Evolutionary conservation across 2,888 invertebrate species (phyloP), one percentile per base, ranked within the genome.

Genomic region (Eristalinus sepulchralis): DNA sequence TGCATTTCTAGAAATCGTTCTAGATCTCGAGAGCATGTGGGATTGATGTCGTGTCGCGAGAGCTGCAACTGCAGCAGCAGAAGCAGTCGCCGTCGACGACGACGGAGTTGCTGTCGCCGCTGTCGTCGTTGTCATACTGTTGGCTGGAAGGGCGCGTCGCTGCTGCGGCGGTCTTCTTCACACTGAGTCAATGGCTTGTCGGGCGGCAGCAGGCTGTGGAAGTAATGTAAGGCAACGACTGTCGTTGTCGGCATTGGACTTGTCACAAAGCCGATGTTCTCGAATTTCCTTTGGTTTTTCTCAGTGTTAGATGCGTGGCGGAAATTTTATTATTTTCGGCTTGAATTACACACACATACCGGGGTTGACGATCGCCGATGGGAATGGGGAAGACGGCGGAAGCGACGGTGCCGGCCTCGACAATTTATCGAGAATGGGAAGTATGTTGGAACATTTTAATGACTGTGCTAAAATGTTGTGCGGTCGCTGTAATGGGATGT

Each of bases 1-100:
- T 83, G 78, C 83, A 86, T 86, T 82, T 86, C 82, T 83, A 83
- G 82, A 86, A 86, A 86, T 86, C 85, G 85, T 86, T 86, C 85
- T 86, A 86, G 73, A 86, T 86, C 85, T 86, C 62, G 60, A 0
- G 39, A 78, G 83, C 83, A 86, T 86, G 85, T 86, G 85, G 85
- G 85, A 86, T 86, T 86, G 85, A 86, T 86, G 85, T 86, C 85
- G 82, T 86, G 85, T 75, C 72, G 71, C 73, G 66, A 64, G 63
- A 77, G 72, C 81, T 33, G 27, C 20, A 27, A 66, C 36, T 57
- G 55, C 47, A 59, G 22, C 57, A 57, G 13, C 36, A 34, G 47
- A 1, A 0, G 47, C 47, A 17, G 17, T 2, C 47, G 24, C 36
- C 24, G 17, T 4, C 17, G 60, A n/a, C 17, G 62, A n/a, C 17